Conservation (phyloP, 35 echinoderm and acorn worm species). For the Eucidaris tribuloides region DNA sequence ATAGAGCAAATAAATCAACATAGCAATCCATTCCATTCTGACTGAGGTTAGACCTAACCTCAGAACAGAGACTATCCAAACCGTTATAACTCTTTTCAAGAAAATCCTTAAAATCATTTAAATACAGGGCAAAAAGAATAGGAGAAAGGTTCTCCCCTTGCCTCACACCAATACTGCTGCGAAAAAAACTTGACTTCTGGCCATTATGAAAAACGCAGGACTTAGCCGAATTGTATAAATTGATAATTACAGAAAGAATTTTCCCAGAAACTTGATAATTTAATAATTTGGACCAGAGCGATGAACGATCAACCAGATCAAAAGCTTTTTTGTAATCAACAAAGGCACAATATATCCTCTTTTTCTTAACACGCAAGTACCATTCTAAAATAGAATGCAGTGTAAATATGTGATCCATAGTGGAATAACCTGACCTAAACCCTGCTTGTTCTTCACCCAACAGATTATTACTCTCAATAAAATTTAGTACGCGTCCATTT, state of each 20-base stretch:
- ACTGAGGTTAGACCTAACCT: background rate
- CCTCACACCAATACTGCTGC: too few species aligned
- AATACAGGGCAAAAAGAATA: too few species aligned
- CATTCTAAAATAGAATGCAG: background rate
- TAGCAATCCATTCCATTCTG: slow-evolving; percentile 1
- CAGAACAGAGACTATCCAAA: background rate
- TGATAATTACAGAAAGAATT: slow-evolving; percentile 59
- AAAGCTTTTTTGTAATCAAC: slow-evolving; percentile 72
- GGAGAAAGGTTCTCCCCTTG: too few species aligned
- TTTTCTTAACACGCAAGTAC: background rate
- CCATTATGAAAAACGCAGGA: slow-evolving; percentile 40
- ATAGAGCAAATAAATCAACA: background rate
- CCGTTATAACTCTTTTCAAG: background rate
- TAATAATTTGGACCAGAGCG: slow-evolving; percentile 53
- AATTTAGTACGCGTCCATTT: background rate
- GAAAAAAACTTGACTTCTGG: background rate
- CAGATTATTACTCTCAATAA: background rate
- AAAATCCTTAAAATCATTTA: background rate
- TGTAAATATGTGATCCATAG: background rate
- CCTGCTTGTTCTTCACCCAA: background rate
- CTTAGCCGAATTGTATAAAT: slow-evolving; percentile 49
- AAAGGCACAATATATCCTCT: slow-evolving; percentile 27
- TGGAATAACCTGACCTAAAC: background rate
- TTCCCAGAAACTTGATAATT: slow-evolving; percentile 54
- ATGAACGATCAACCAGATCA: slow-evolving; percentile 49